Conservation (phyloP, 2,888 invertebrate species). For the Malthinus seriepunctatus region DNA sequence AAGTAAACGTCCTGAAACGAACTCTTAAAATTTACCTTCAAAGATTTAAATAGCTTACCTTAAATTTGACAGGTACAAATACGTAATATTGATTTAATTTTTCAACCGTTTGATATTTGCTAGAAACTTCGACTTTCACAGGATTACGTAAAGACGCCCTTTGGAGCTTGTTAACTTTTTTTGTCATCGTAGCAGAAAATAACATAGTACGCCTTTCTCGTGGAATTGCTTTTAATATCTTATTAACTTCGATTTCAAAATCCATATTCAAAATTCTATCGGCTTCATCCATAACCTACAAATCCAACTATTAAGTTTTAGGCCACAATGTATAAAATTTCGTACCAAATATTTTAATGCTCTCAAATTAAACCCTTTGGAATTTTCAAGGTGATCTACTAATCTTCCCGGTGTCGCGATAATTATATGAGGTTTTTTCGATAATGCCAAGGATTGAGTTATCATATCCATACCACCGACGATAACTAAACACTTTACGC, state of each 20-base stretch:
- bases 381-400: conserved; percentile 96
- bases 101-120: conserved; percentile 97
- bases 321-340: too few species aligned
- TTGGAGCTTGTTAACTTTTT: conserved; percentile 94
- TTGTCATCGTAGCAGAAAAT: conserved; percentile 99
- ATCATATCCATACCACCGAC: conserved; percentile 99
- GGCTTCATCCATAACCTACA: conserved; percentile 96
- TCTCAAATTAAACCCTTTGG: conserved; percentile 93
- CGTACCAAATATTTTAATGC: conserved; percentile 84
- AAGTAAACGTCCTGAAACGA: conserved; percentile 86
- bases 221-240: conserved; percentile 90
- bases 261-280: conserved; percentile 99
- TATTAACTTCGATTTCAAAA: conserved; percentile 96
- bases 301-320: neutral
- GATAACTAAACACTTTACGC: conserved; percentile 93
- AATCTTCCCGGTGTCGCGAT: conserved; percentile 96
- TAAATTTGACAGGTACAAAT: conserved; percentile 94
- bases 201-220: conserved; percentile 88
- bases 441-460: conserved; percentile 85
- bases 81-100: conserved; percentile 93
- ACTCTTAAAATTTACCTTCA: neutral
- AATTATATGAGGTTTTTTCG: conserved; percentile 96
- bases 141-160: conserved; percentile 93
- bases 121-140: conserved; percentile 93
- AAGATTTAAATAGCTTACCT: conserved; percentile 61